These are phyloP conservation scores for Daktulosphaira vitifoliae DNA, from an alignment of 1,140 invertebrate species.

Conservation along the genomic window DNA sequence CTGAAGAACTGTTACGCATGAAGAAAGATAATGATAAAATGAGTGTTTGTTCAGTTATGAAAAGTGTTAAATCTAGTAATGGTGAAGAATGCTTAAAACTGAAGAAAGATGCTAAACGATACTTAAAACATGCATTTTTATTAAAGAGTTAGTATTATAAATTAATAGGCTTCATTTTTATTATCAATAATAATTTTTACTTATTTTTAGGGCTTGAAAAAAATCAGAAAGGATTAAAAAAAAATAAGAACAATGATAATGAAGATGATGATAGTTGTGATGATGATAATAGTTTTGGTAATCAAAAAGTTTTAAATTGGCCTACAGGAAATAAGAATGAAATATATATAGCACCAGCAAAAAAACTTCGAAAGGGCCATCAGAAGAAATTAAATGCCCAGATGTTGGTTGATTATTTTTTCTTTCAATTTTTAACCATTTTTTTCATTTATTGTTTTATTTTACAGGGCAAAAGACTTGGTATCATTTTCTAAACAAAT, in stretches of 20 bases:
- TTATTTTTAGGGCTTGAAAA: not conserved
- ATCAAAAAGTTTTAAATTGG: slow-evolving; percentile 23
- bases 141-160: slow-evolving; percentile 18
- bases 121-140: slow-evolving; percentile 17
- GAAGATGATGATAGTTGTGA: not conserved
- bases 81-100: slow-evolving; percentile 5
- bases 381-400: slow-evolving; percentile 10
- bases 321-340: not conserved
- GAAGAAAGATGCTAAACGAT: slow-evolving; percentile 18
- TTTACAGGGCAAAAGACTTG: slow-evolving; percentile 25
- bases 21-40: slow-evolving; percentile 7
- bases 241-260: slow-evolving; percentile 2
- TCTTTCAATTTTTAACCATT: not conserved
- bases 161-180: not conserved
- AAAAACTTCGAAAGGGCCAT: slow-evolving; percentile 7
- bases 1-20: not conserved
- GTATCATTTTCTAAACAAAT: slow-evolving; percentile 15
- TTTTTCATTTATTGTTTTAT: not conserved
- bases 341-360: not conserved
- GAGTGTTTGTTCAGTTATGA: slow-evolving; percentile 14
- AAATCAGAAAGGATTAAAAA: not conserved
- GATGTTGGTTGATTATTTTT: not conserved
- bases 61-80: slow-evolving; percentile 5
- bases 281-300: not conserved
- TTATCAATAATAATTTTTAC: not conserved